A percentile compares a stretch with the other conserved stretches of the same genome.
Conservation (phyloP, 2,113 vertebrate species). For the Gasterosteus aculeatus region DNA sequence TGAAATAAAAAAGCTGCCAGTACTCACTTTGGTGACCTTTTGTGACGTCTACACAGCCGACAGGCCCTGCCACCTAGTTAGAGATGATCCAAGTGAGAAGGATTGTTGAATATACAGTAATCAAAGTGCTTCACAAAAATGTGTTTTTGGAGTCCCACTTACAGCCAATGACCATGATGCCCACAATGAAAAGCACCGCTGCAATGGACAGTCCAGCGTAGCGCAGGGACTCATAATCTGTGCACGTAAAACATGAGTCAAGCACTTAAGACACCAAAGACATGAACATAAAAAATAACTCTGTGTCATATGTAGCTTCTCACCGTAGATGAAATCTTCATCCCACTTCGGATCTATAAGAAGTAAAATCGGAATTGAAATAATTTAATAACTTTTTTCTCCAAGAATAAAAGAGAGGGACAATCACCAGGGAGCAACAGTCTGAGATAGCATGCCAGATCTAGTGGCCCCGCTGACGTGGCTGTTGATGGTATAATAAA, state of each 20-base stretch:
- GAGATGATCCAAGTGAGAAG: conserved; percentile 4
- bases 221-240: conserved; percentile 72
- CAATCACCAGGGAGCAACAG: conserved; percentile 39
- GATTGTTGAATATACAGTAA: not conserved
- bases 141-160: conserved; percentile 50
- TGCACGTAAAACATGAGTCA: conserved; percentile 10
- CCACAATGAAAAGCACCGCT: conserved; percentile 74
- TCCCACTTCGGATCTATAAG: conserved; percentile 51
- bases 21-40: conserved; percentile 65
- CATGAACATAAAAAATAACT: not conserved
- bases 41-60: conserved; percentile 56
- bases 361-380: conserved; percentile 23
- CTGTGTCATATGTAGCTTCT: conserved; percentile 17
- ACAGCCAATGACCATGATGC: conserved; percentile 79
- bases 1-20: not conserved
- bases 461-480: conserved; percentile 44
- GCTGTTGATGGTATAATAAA: conserved; percentile 57
- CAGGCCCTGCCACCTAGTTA: conserved; percentile 64
- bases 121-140: not conserved
- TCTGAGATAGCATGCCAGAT: conserved; percentile 47
- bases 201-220: conserved; percentile 69
- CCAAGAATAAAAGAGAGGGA: conserved; percentile 25
- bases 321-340: conserved; percentile 67
- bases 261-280: not conserved
- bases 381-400: conserved; percentile 34